A percentile compares a stretch with the other conserved stretches of the same genome.
Evolutionary conservation across 1,140 invertebrate species (phyloP).

Genomic region (Pogonognathellus flavescens): DNA sequence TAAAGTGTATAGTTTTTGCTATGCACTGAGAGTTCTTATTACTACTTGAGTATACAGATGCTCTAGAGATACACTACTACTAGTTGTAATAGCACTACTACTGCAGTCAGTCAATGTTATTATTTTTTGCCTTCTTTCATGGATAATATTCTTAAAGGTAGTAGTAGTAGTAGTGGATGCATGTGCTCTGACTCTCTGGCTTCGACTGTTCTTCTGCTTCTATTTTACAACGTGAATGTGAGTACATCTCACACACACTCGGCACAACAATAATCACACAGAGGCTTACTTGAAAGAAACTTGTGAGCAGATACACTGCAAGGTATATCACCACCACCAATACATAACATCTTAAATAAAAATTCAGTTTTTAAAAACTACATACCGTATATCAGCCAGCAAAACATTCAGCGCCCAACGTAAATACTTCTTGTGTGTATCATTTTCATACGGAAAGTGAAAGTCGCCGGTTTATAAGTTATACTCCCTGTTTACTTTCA

Average conservation of each 20-base stretch:
- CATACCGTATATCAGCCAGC: background rate
- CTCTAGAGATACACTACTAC: too few species aligned
- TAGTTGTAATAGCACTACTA: too few species aligned
- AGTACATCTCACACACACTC: background rate
- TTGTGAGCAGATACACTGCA: background rate
- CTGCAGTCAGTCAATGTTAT: conserved; percentile 48
- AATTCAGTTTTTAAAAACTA: conserved; percentile 34
- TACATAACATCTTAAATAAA: background rate
- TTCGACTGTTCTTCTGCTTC: conserved; percentile 5
- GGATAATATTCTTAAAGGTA: conserved; percentile 39
- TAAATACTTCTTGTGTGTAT: background rate
- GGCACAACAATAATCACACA: background rate
- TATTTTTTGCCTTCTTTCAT: conserved; percentile 47
- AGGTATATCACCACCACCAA: background rate
- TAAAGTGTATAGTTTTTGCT: background rate
- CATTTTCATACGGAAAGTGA: conserved; percentile 25
- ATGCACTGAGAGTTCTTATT: conserved; percentile 37
- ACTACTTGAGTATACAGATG: too few species aligned
- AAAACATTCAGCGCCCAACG: background rate
- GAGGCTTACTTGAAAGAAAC: conserved; percentile 31
- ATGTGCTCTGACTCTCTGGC: conserved; percentile 40
- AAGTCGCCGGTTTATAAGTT: conserved; percentile 34
- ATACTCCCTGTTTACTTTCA: background rate
- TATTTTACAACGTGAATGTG: background rate
- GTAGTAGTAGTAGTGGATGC: conserved; percentile 8